Percentiles rank a stretch among this genome's conserved stretches.
Evolutionary conservation across 2,113 vertebrate genomes (phyloP).

Genomic region (Corythornis vintsioides): DNA sequence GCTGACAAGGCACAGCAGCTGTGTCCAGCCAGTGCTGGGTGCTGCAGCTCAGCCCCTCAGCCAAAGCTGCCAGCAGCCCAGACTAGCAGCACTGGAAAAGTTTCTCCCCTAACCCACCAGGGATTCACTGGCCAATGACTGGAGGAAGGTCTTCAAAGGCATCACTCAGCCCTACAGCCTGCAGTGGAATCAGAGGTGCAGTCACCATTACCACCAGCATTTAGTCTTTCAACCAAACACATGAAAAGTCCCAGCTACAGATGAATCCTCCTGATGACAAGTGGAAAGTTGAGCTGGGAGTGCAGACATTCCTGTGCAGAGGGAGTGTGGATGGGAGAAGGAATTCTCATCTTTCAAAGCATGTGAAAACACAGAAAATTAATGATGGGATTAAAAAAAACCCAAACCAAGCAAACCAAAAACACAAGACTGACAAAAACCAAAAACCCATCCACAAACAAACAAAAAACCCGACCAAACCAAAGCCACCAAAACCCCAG

Average conservation of each 20-base stretch:
- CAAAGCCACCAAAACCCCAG: background rate
- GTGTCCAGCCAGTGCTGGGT: background rate
- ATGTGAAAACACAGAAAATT: background rate
- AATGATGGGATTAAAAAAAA: background rate
- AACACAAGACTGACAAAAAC: background rate
- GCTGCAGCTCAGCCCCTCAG: background rate
- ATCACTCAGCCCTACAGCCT: background rate
- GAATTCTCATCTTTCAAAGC: background rate
- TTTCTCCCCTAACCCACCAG: background rate
- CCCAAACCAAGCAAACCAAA: background rate
- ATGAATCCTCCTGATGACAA: background rate
- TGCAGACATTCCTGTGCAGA: background rate
- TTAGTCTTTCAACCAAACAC: background rate
- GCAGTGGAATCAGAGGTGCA: background rate
- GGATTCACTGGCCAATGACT: background rate
- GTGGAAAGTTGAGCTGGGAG: background rate
- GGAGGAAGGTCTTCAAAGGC: background rate
- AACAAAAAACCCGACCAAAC: no score
- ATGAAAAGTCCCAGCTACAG: background rate
- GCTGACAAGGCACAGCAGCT: slow-evolving; percentile 14
- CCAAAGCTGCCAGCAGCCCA: background rate
- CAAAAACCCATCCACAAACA: background rate
- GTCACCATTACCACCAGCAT: background rate
- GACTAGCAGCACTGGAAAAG: background rate
- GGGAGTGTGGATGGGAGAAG: background rate